Evolutionary conservation across 1,140 invertebrate species (phyloP), one percentile per base, ranked within the genome.

Genomic region (Callitettix versicolor): DNA sequence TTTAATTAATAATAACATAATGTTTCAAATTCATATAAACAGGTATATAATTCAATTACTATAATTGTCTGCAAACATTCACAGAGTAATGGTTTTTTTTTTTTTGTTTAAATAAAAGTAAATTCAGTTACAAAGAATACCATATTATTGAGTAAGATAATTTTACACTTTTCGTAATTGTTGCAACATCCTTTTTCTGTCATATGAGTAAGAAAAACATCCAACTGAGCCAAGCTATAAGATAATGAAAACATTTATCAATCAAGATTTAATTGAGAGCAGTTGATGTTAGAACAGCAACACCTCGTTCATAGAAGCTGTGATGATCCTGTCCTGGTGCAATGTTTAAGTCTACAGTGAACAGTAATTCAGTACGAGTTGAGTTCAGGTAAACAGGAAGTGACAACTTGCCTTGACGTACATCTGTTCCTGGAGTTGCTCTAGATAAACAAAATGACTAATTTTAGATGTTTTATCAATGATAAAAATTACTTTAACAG

Each of bases 321-420:
- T 89, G 91, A 58, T 83, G 85, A 68, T 91, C 90, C 73, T 87
- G 88, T 58, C 82, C 86, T 54, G 84, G 78, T 30, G 88, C 88
- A 33, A 93, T 84, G 61, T 90, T 87, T 64, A 99, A 80, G 65
- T 98, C 91, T 48, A 99, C 84, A 0, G 93, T 97, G 71, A 98
- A 98, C 50, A 99, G 73, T 43, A 98, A 73, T 67, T 98, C 94
- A 0, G 86, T 86, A 59, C 96, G 81, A 2, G 94, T 96, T 24
- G 93, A 88, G 73, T 99, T 98, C 60, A 99, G 75, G 71, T 99
- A 99, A 58, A 99, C 92, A 0, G 96, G 96, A 49, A 99, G 76
- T 1, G 89, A 90, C 15, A 98, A 76, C 68, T 85, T 84, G 58
- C 76, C 76, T 33, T 75, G 73, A 24, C 72, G 70, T 12, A 71